phyloP scores from a whole-genome alignment of 2,888 invertebrate species.

The Euspilapteryx auroguttella region DNA sequence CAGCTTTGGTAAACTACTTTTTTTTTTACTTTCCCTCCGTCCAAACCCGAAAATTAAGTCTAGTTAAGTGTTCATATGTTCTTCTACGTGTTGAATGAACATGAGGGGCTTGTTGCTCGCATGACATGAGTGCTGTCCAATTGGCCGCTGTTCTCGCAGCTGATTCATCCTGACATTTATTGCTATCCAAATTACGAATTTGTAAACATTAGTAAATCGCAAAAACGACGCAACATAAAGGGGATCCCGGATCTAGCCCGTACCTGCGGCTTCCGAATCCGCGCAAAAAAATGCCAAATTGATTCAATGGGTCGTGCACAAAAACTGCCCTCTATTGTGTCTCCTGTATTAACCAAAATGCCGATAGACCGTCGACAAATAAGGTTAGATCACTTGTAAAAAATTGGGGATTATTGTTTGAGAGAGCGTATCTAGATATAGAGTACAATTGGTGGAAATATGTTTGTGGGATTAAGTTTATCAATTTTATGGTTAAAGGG shows the following conservation, averaged over 20 bases:
- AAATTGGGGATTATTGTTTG: conserved; percentile 40
- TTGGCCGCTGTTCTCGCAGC: conserved; percentile 41
- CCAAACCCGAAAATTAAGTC: too few relatives aligned
- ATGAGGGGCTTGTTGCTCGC: too few relatives aligned
- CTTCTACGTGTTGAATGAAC: neutral
- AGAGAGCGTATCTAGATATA: conserved; percentile 12
- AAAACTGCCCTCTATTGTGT: conserved; percentile 35
- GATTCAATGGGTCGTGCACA: conserved; percentile 39
- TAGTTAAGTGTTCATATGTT: neutral
- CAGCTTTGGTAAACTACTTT: too few relatives aligned
- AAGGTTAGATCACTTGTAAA: conserved; percentile 46
- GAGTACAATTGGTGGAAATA: too few relatives aligned
- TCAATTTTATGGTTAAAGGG: too few relatives aligned
- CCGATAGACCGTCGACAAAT: conserved; percentile 37
- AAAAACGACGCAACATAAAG: conserved; percentile 34
- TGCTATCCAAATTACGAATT: conserved; percentile 46
- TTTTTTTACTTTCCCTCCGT: too few relatives aligned
- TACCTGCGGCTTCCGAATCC: conserved; percentile 60
- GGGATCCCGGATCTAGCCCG: conserved; percentile 49
- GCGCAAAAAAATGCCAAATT: conserved; percentile 44
- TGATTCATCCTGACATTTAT: conserved; percentile 49
- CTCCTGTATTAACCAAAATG: conserved; percentile 41
- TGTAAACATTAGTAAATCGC: conserved; percentile 47
- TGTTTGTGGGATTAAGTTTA: too few relatives aligned
- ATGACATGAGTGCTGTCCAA: conserved; percentile 24